Percentiles rank a stretch among this genome's conserved stretches.
phyloP scores from a whole-genome alignment of 64 coral and sea anemone species.

The Porites lutea region DNA sequence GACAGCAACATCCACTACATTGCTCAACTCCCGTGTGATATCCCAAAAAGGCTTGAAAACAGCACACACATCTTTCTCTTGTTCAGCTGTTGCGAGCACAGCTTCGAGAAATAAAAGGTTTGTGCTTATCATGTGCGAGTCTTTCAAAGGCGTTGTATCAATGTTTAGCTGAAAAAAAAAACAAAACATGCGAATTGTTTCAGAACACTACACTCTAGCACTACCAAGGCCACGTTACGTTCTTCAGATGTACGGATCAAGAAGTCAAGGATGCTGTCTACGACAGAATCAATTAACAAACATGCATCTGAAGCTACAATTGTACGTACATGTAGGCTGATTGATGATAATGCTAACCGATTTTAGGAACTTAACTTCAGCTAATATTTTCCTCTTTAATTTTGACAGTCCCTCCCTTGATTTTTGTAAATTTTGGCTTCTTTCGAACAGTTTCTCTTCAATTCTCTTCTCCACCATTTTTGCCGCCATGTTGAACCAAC shows the following conservation, averaged over 20 bases:
- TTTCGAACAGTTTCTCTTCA: constrained; percentile 43
- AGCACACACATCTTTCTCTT: constrained; percentile 29
- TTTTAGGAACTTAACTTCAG: constrained; percentile 54
- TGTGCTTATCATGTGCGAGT: constrained; percentile 42
- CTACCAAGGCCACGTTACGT: too few relatives aligned
- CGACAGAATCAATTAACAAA: too few relatives aligned
- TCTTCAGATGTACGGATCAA: too few relatives aligned
- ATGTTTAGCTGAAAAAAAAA: constrained; percentile 5
- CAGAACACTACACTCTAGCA: too few relatives aligned
- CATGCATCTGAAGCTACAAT: too few relatives aligned
- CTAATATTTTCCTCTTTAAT: constrained; percentile 45
- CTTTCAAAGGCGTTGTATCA: neutral
- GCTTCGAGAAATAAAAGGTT: constrained; percentile 59
- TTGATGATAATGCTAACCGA: neutral
- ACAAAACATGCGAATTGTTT: neutral
- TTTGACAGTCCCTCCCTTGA: constrained; percentile 35
- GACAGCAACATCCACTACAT: constrained; percentile 61
- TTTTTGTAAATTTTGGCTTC: constrained; percentile 32
- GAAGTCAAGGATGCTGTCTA: too few relatives aligned
- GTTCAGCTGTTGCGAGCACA: constrained; percentile 45
- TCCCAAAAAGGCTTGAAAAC: constrained; percentile 36
- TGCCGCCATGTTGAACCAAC: neutral
- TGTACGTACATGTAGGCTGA: constrained; percentile 17
- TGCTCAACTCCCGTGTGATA: neutral
- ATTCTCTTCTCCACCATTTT: constrained; percentile 2